Conservation (phyloP, 2,888 invertebrate species). For the Acleris cristana region DNA sequence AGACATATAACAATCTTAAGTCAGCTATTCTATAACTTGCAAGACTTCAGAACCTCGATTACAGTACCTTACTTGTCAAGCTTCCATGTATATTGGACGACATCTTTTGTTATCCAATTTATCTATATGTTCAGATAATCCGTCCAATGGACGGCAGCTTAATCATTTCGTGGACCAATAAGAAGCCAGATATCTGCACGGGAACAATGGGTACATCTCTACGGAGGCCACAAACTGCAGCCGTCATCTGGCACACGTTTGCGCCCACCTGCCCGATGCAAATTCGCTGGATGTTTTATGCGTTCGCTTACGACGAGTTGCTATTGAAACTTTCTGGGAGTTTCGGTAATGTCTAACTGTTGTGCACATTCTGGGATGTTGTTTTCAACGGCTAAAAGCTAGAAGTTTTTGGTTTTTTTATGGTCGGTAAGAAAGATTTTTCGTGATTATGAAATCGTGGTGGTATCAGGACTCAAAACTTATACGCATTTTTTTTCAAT, state of each 20-base stretch:
- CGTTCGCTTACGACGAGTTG: conserved; percentile 41
- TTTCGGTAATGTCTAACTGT: conserved; percentile 3
- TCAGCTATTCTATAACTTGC: neutral
- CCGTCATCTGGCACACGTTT: conserved; percentile 53
- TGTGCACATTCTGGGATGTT: neutral
- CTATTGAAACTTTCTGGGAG: conserved; percentile 21
- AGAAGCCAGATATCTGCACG: conserved; percentile 23
- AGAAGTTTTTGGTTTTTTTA: too few relatives aligned
- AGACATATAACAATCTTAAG: neutral
- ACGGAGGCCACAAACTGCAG: conserved; percentile 59
- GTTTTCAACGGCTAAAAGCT: neutral
- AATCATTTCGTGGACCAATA: conserved; percentile 20
- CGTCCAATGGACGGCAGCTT: conserved; percentile 1
- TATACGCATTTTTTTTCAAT: too few relatives aligned
- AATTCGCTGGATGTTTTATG: conserved; percentile 53
- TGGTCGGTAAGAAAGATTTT: too few relatives aligned
- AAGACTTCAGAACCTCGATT: conserved; percentile 4
- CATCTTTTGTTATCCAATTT: conserved; percentile 15
- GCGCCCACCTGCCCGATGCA: conserved; percentile 45
- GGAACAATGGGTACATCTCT: conserved; percentile 15
- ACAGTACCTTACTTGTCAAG: neutral
- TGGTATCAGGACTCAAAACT: too few relatives aligned
- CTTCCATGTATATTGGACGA: neutral
- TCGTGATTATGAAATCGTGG: too few relatives aligned
- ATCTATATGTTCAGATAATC: conserved; percentile 8